These are phyloP conservation scores for Euzetes globulus DNA, from an alignment of 2,888 invertebrate genomes.

Conservation along the genomic window DNA sequence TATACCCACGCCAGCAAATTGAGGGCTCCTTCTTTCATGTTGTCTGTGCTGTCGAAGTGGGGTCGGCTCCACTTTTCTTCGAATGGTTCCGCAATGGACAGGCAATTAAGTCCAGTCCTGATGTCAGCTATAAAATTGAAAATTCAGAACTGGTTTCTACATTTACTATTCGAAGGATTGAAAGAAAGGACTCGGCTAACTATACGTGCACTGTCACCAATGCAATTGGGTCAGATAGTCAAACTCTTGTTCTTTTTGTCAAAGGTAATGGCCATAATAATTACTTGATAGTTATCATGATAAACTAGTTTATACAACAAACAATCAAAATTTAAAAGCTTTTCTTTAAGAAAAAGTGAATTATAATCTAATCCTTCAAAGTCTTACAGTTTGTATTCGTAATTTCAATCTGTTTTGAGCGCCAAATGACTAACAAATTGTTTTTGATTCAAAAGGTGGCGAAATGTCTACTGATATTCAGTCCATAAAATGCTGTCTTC, in stretches of 20 bases:
- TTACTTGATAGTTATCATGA: no score
- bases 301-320: no score
- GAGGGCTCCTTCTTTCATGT: not conserved
- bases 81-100: constrained; percentile 35
- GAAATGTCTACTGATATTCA: no score
- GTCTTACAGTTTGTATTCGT: no score
- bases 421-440: no score
- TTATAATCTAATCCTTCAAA: no score
- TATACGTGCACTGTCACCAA: constrained; percentile 37
- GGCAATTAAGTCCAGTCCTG: not conserved
- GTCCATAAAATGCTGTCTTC: no score
- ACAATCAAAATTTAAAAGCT: no score
- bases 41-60: constrained; percentile 30
- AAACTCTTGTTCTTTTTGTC: constrained; percentile 47
- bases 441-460: no score
- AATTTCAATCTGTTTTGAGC: no score
- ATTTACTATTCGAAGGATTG: constrained; percentile 34
- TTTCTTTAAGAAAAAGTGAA: no score
- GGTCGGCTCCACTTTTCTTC: constrained; percentile 36
- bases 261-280: no score
- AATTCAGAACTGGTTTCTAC: constrained; percentile 28
- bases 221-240: constrained; percentile 33
- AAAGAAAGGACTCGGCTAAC: constrained; percentile 33
- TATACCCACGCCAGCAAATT: not conserved
- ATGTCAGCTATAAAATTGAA: constrained; percentile 17